Percentiles rank a stretch among this genome's conserved stretches.
These are phyloP conservation scores for Sitobion miscanthi DNA, from an alignment of 1,140 invertebrate species.

Conservation along the genomic window DNA sequence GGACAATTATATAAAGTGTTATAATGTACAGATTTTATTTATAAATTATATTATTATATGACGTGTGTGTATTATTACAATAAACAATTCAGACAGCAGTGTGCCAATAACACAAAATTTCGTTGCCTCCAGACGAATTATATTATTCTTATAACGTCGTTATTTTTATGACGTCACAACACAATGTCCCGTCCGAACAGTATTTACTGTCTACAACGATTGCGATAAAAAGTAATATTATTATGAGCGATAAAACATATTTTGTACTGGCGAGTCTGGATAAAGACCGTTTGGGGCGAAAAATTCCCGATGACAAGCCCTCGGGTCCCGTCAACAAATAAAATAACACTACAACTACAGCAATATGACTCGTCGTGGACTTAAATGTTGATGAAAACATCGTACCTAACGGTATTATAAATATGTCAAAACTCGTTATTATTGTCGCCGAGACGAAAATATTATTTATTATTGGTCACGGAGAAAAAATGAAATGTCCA, in stretches of 20 bases:
- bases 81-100: background rate
- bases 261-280: background rate
- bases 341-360: background rate
- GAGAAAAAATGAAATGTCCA: background rate
- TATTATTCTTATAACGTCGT: background rate
- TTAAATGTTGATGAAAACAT: background rate
- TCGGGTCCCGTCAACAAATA: background rate
- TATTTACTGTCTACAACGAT: background rate
- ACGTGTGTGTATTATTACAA: background rate
- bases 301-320: background rate
- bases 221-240: background rate
- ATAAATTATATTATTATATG: background rate
- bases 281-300: background rate
- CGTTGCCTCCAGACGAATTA: background rate
- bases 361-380: background rate
- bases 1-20: too few species aligned
- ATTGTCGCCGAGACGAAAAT: background rate
- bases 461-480: background rate
- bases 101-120: background rate
- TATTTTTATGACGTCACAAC: background rate
- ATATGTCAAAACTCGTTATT: background rate
- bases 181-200: background rate
- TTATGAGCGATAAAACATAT: background rate
- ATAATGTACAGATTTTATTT: background rate
- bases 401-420: background rate